Conservation (phyloP, 2,113 vertebrate species). For the Paramisgurnus dabryanus region DNA sequence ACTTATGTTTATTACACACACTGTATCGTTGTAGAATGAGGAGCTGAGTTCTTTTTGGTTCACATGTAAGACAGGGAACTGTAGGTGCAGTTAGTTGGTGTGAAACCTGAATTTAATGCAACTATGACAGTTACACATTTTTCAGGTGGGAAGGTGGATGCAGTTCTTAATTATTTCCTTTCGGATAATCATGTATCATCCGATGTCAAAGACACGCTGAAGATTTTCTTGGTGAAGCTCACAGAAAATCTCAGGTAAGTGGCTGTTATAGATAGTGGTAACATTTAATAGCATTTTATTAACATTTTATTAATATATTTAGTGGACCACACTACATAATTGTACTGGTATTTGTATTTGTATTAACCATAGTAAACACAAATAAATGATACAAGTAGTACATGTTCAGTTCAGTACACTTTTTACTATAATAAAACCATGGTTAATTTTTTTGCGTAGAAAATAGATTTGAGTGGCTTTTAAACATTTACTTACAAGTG, state of each 20-base stretch:
- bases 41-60: background rate
- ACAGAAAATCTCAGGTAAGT: conserved; percentile 53
- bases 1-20: background rate
- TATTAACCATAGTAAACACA: too few relatives aligned
- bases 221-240: conserved; percentile 61
- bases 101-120: background rate
- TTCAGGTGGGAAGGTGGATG: background rate
- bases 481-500: too few relatives aligned
- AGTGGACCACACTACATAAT: too few relatives aligned
- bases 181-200: background rate
- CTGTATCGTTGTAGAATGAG: background rate
- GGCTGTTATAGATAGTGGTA: background rate
- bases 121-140: conserved; percentile 6
- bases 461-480: too few relatives aligned
- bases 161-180: background rate
- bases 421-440: too few relatives aligned
- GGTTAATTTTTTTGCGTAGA: too few relatives aligned
- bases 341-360: too few relatives aligned
- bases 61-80: background rate
- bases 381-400: too few relatives aligned
- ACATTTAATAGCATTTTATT: background rate
- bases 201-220: conserved; percentile 49
- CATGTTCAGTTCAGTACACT: too few relatives aligned
- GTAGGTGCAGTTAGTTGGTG: background rate
- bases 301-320: too few relatives aligned